Base-by-base conservation (phyloP, 2,888 invertebrate genomes). In the Hyles lineata region DNA sequence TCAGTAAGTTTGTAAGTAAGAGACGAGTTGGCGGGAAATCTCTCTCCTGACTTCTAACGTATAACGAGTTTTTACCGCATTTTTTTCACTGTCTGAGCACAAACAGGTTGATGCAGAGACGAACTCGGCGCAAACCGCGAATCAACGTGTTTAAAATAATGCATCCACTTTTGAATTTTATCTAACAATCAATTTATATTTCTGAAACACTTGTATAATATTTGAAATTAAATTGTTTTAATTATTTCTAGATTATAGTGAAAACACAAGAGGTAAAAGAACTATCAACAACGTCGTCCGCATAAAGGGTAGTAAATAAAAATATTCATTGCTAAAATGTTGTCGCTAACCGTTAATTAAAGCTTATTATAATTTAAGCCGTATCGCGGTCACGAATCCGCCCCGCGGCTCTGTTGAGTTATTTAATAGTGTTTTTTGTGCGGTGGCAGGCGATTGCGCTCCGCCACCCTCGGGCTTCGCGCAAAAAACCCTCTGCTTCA, bases 391-490 rank as follows among this genome's bases (percentile, higher is more conserved):
- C 92, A 92, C 91, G 91, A 92, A 90, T 90, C 91, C 92, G 91
- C 90, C 93, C 92, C 90, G 74, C 84, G 88, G 87, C 87, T 90
- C 89, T 91, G 90, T 89, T 90, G 91, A 92, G 92, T 92, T 93
- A 93, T 93, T 92, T 93, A 91, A 93, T 93, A 92, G 90, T 90
- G 87, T 92, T 94, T 94, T 94, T 94, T 94, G 93, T 94, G 87
- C 87, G 89, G 84, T 89, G 89, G 90, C 88, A 89, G 89, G 89
- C 91, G 92, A 92, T 92, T 92, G 92, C 93, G 92, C 92, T 91
- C 89, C 81, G 89, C 93, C 94, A 93, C 93, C 94, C 94, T 90
- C 87, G 91, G 91, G 91, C 88, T 88, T 87, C 91, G 93, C 93
- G 93, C 93, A 94, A 94, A 94, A 94, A 94, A 94, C 93, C 92